phyloP scores from a whole-genome alignment of 2,888 invertebrate species.

The Agrypnus murinus region DNA sequence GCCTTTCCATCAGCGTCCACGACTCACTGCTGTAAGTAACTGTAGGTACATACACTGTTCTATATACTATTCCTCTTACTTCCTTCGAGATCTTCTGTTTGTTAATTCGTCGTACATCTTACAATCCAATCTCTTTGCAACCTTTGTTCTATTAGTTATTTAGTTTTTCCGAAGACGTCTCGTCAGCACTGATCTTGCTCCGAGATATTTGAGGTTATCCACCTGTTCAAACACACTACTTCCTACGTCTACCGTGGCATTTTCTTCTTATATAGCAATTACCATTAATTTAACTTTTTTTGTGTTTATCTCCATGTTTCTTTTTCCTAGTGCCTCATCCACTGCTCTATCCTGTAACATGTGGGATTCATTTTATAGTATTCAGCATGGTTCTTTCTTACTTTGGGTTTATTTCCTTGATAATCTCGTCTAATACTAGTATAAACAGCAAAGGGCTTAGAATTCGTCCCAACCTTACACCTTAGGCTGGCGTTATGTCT shows the following conservation, averaged over 20 bases:
- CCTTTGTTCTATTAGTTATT: constrained; percentile 7
- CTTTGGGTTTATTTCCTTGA: not conserved
- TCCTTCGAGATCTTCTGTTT: not conserved
- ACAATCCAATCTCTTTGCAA: too few species aligned
- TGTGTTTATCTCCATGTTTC: constrained; percentile 1
- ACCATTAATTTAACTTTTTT: constrained; percentile 1
- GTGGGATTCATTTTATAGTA: not conserved
- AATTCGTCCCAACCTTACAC: not conserved
- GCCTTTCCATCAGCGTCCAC: not conserved
- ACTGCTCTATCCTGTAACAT: not conserved
- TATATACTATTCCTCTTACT: not conserved
- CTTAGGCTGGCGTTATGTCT: too few species aligned
- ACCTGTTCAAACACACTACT: not conserved
- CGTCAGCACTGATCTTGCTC: not conserved
- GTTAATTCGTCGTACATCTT: too few species aligned
- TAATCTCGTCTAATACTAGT: too few species aligned
- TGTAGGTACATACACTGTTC: constrained; percentile 9
- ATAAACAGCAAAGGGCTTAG: constrained; percentile 2
- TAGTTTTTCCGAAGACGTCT: not conserved
- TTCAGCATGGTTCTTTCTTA: not conserved
- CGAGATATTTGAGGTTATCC: not conserved
- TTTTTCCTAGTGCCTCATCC: constrained; percentile 3
- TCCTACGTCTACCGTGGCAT: not conserved
- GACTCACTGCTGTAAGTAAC: not conserved
- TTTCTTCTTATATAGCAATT: not conserved